Conservation (phyloP, 2,797 vertebrate genomes). For the Rhinoraja longicauda region DNA sequence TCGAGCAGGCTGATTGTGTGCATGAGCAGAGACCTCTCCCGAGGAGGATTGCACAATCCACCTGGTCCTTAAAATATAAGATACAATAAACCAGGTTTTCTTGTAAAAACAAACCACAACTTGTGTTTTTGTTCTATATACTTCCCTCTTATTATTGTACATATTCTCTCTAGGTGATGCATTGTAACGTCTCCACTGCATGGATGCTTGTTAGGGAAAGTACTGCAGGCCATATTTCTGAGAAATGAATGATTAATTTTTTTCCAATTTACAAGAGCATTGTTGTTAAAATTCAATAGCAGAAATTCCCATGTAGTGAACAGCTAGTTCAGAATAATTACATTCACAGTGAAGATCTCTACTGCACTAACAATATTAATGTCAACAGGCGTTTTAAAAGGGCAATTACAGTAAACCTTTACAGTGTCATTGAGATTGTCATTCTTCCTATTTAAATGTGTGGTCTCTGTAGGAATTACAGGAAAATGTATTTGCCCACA, state of each 20-base stretch:
- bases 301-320: not conserved
- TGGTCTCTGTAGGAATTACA: not conserved
- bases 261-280: slow-evolving; percentile 17
- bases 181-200: not conserved
- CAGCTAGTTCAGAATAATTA: slow-evolving; percentile 17
- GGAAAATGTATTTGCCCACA: not conserved
- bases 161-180: not conserved
- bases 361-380: not conserved
- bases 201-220: slow-evolving; percentile 12
- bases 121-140: not conserved
- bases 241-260: slow-evolving; percentile 27
- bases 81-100: not conserved
- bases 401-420: not conserved
- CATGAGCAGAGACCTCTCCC: not conserved
- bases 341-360: not conserved
- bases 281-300: slow-evolving; percentile 13
- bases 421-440: not conserved
- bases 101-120: slow-evolving; percentile 11
- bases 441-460: not conserved
- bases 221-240: not conserved
- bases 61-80: not conserved
- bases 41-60: not conserved
- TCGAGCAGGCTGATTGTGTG: not conserved
- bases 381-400: not conserved
- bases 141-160: not conserved